A percentile compares a stretch with the other conserved stretches of the same genome.
Conservation (phyloP, 1,140 invertebrate genomes). For the Cyphomyrmex costatus region DNA sequence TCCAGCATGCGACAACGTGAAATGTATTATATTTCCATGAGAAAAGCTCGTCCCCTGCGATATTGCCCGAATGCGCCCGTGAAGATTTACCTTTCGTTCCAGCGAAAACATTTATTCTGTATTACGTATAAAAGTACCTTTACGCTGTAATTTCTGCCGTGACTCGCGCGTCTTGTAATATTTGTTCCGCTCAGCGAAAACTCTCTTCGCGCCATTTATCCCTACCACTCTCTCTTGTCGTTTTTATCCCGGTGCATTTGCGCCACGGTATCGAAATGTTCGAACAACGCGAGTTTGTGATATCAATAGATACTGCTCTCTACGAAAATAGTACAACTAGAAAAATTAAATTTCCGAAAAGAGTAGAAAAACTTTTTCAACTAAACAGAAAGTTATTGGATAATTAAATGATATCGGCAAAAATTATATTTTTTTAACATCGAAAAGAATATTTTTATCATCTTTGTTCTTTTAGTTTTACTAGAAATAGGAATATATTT, state of each 20-base stretch:
- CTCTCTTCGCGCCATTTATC: constrained; percentile 17
- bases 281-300: background rate
- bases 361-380: too few relatives aligned
- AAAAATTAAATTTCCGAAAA: too few relatives aligned
- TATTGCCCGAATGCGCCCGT: constrained; percentile 45
- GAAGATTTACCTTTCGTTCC: constrained; percentile 55
- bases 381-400: too few relatives aligned
- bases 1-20: constrained; percentile 36
- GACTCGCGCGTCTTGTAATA: constrained; percentile 54
- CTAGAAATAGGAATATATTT: too few relatives aligned
- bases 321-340: too few relatives aligned
- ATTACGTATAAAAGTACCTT: constrained; percentile 55
- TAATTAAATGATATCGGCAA: too few relatives aligned
- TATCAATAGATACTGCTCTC: background rate
- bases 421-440: too few relatives aligned
- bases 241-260: background rate
- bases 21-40: constrained; percentile 63
- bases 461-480: too few relatives aligned
- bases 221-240: background rate
- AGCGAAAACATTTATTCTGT: constrained; percentile 57
- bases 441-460: too few relatives aligned
- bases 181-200: constrained; percentile 22
- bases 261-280: background rate
- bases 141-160: constrained; percentile 42
- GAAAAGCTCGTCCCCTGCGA: constrained; percentile 40